Percentiles rank a stretch among this genome's conserved stretches.
Evolutionary conservation across 1,140 invertebrate genomes (phyloP).

Genomic region (Bombus balteatus): DNA sequence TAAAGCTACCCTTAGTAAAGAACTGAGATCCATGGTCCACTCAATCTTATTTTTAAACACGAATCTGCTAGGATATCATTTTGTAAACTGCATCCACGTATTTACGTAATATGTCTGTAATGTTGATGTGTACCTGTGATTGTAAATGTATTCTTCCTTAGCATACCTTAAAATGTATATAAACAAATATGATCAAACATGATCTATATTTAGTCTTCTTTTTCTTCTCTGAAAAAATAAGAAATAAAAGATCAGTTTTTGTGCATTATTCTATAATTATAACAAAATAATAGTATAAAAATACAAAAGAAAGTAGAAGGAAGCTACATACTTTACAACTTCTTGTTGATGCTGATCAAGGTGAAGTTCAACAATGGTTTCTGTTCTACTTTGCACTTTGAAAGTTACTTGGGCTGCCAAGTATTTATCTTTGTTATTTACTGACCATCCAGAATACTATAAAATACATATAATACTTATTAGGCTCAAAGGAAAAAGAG

Average conservation of each 20-base stretch:
- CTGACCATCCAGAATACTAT: conserved; percentile 88
- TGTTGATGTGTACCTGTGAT: conserved; percentile 65
- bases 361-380: conserved; percentile 83
- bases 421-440: conserved; percentile 87
- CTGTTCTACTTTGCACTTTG: conserved; percentile 82
- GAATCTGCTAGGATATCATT: conserved; percentile 65
- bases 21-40: conserved; percentile 67
- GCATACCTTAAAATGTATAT: conserved; percentile 76
- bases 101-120: conserved; percentile 58
- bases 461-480: conserved; percentile 46
- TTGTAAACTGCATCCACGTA: conserved; percentile 60
- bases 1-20: conserved; percentile 56
- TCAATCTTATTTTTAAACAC: conserved; percentile 67
- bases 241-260: not conserved
- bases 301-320: not conserved
- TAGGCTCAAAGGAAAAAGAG: conserved; percentile 59
- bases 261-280: not conserved
- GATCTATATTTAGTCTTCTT: conserved; percentile 77
- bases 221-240: conserved; percentile 76
- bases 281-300: not conserved
- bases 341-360: conserved; percentile 76
- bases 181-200: conserved; percentile 75
- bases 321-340: conserved; percentile 75
- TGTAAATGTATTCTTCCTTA: conserved; percentile 62
- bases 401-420: conserved; percentile 82